A percentile compares a stretch with the other conserved stretches of the same genome.
phyloP scores from a whole-genome alignment of 2,888 invertebrate species.

The Myathropa florea region DNA sequence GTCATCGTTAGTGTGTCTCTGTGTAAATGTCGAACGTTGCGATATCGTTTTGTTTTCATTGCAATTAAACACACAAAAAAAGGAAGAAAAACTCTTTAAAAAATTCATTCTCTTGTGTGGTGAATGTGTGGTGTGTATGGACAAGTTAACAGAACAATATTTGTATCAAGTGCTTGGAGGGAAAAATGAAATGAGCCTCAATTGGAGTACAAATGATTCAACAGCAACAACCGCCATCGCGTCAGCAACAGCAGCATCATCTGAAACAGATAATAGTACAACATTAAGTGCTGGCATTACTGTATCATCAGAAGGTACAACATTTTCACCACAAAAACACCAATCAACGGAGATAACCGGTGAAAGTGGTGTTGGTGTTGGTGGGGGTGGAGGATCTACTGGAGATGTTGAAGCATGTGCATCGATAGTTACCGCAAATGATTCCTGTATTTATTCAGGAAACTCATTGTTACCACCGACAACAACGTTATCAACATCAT shows the following conservation, averaged over 20 bases:
- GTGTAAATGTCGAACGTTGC: background rate
- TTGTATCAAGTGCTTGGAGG: conserved; percentile 5
- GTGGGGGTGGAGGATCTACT: background rate
- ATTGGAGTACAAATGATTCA: conserved; percentile 36
- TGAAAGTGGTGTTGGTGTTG: conserved; percentile 23
- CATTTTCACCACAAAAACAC: conserved; percentile 8
- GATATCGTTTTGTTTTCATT: background rate
- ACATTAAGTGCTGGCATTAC: conserved; percentile 7
- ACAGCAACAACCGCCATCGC: too few species aligned
- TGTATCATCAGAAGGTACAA: conserved; percentile 3
- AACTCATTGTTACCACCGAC: background rate
- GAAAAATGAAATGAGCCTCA: conserved; percentile 59
- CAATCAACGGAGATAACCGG: conserved; percentile 20
- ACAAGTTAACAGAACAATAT: background rate
- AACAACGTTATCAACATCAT: background rate
- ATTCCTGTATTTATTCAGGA: conserved; percentile 29
- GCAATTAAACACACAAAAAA: background rate
- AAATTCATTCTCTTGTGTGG: too few species aligned
- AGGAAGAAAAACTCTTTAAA: background rate
- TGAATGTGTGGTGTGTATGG: background rate
- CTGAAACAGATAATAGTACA: background rate
- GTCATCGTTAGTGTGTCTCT: background rate
- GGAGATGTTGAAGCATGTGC: conserved; percentile 7
- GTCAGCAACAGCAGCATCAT: background rate
- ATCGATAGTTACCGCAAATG: conserved; percentile 15